Conservation (phyloP, 2,888 invertebrate genomes). For the Acronicta psi region DNA sequence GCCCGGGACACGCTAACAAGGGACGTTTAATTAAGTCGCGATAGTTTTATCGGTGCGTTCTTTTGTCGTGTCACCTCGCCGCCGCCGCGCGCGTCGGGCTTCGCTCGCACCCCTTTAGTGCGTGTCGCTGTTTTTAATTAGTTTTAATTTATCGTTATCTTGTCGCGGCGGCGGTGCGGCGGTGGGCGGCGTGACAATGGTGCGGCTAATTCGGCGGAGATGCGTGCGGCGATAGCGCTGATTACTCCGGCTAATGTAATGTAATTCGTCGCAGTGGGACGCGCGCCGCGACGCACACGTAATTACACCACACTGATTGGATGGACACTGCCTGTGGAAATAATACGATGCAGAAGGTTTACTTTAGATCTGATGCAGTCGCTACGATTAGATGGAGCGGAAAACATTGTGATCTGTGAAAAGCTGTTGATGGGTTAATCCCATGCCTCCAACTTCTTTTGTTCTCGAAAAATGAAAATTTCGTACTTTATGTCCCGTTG, state of each 20-base stretch:
- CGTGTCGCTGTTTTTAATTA: conserved; percentile 52
- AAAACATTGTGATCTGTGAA: neutral
- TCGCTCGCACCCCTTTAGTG: conserved; percentile 23
- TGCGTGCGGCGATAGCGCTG: conserved; percentile 58
- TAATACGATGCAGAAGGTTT: neutral
- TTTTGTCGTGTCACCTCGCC: conserved; percentile 52
- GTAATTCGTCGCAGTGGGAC: conserved; percentile 46
- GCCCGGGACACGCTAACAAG: conserved; percentile 52
- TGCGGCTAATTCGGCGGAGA: conserved; percentile 62
- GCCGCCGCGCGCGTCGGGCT: conserved; percentile 10
- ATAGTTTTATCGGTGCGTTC: conserved; percentile 66
- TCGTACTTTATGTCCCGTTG: too few species aligned
- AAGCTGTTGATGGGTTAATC: too few species aligned
- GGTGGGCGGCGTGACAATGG: conserved; percentile 55
- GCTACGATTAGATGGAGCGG: neutral
- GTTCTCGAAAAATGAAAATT: too few species aligned
- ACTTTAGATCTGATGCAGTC: neutral
- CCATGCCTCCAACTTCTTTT: too few species aligned
- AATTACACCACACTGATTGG: conserved; percentile 34
- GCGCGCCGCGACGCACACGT: conserved; percentile 47
- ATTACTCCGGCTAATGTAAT: conserved; percentile 55
- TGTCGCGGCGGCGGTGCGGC: conserved; percentile 8
- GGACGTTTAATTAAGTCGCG: conserved; percentile 70
- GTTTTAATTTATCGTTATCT: conserved; percentile 61
- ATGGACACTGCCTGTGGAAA: conserved; percentile 11